phyloP scores from a whole-genome alignment of 2,888 invertebrate genomes.

The Zonitis immaculata region DNA sequence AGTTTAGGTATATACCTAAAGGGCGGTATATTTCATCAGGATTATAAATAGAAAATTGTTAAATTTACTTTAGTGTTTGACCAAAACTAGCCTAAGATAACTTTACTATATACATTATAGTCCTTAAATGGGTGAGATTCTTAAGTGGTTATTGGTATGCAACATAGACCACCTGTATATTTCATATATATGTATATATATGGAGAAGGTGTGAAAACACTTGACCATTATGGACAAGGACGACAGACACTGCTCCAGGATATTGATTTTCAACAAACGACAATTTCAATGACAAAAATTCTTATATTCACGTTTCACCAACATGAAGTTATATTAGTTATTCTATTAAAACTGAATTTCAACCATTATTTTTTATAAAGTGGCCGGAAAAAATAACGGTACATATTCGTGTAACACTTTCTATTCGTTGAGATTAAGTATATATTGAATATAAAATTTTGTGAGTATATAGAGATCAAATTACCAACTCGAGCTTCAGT shows the following conservation, averaged over 20 bases:
- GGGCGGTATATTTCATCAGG: slow-evolving; percentile 25
- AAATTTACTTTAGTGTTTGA: slow-evolving; percentile 14
- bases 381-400: too few relatives aligned
- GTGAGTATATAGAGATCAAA: too few relatives aligned
- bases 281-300: too few relatives aligned
- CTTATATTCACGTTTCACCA: too few relatives aligned
- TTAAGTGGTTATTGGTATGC: slow-evolving; percentile 22
- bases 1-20: not conserved
- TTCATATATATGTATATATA: too few relatives aligned
- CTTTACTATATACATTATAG: slow-evolving; percentile 22
- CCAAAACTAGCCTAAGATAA: slow-evolving; percentile 32
- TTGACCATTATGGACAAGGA: not conserved
- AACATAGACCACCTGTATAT: slow-evolving; percentile 29
- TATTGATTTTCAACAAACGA: not conserved
- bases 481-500: too few relatives aligned
- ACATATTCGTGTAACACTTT: too few relatives aligned
- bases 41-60: slow-evolving; percentile 26
- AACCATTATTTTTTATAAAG: too few relatives aligned
- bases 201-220: slow-evolving; percentile 23
- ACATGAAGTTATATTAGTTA: too few relatives aligned
- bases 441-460: too few relatives aligned
- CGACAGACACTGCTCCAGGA: not conserved
- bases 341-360: too few relatives aligned
- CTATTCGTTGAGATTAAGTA: too few relatives aligned
- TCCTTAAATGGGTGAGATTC: slow-evolving; percentile 11